Conservation (phyloP, 92 coral and sea anemone species). For the Heteractis magnifica region DNA sequence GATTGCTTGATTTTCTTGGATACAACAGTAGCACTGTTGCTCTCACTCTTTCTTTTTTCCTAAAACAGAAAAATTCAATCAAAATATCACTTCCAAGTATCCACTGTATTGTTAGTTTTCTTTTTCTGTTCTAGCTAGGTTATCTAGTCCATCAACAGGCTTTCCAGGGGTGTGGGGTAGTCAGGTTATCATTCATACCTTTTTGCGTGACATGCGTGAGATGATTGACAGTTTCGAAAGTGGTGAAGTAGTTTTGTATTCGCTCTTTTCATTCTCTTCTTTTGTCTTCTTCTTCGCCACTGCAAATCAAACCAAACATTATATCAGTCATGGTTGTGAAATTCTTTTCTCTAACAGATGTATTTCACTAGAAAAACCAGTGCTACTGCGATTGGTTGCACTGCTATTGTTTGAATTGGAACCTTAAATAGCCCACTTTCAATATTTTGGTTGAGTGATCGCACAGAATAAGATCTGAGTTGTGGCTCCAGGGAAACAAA, state of each 20-base stretch:
- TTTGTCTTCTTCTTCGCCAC: constrained; percentile 5
- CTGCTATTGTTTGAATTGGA: no score
- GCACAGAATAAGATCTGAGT: no score
- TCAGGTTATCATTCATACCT: constrained; percentile 17
- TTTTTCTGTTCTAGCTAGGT: no score
- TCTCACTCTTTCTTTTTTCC: constrained; percentile 70
- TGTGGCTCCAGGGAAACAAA: no score
- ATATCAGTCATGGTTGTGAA: neutral
- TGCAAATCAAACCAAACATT: neutral
- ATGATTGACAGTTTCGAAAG: constrained; percentile 86
- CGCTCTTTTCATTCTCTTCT: constrained; percentile 46
- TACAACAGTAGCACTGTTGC: constrained; percentile 13
- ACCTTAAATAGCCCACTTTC: no score
- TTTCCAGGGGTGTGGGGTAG: no score
- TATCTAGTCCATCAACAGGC: no score
- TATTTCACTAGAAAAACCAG: no score
- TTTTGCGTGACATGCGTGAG: constrained; percentile 82
- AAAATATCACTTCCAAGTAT: neutral
- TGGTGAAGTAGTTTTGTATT: constrained; percentile 82
- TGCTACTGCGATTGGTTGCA: no score
- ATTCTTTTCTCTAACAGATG: no score
- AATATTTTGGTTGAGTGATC: no score
- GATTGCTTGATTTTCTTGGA: constrained; percentile 33
- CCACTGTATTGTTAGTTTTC: no score
- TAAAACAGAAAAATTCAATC: neutral